These are phyloP conservation scores for Sepioteuthis lessoniana DNA, from an alignment of 2,888 invertebrate genomes.

Conservation along the genomic window DNA sequence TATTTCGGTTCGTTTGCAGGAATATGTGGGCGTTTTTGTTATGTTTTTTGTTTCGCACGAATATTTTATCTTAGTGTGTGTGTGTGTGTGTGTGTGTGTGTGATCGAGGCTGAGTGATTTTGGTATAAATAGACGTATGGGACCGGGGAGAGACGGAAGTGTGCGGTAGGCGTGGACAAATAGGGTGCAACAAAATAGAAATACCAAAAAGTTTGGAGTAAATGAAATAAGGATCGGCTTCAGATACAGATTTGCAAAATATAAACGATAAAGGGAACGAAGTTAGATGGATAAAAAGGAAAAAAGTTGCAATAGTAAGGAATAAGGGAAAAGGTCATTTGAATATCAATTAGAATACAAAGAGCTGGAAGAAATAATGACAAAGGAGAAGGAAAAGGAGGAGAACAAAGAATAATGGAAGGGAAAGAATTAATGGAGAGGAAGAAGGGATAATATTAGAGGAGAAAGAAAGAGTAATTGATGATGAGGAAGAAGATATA, in stretches of 20 bases:
- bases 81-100: background rate
- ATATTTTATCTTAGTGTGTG: background rate
- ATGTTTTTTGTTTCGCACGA: background rate
- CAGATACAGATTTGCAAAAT: background rate
- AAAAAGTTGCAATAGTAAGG: background rate
- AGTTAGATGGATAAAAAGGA: background rate
- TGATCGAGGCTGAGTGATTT: background rate
- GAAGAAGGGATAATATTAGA: too few relatives aligned
- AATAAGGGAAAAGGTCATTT: background rate
- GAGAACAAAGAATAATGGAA: too few relatives aligned
- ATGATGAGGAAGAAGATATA: too few relatives aligned
- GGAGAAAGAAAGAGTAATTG: too few relatives aligned
- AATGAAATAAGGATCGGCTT: slow-evolving; percentile 20
- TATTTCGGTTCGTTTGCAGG: background rate
- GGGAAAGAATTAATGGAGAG: too few relatives aligned
- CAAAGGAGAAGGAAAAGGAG: background rate
- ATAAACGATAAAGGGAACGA: background rate
- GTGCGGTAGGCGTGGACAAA: background rate
- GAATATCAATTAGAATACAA: background rate
- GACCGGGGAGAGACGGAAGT: background rate
- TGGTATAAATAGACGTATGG: background rate
- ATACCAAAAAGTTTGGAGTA: background rate
- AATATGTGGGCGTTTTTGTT: background rate
- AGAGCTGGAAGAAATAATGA: background rate
- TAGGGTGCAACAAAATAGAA: slow-evolving; percentile 6